Evolutionary conservation across 2,888 invertebrate genomes (phyloP).

Genomic region (Aporophyla lueneburgensis): DNA sequence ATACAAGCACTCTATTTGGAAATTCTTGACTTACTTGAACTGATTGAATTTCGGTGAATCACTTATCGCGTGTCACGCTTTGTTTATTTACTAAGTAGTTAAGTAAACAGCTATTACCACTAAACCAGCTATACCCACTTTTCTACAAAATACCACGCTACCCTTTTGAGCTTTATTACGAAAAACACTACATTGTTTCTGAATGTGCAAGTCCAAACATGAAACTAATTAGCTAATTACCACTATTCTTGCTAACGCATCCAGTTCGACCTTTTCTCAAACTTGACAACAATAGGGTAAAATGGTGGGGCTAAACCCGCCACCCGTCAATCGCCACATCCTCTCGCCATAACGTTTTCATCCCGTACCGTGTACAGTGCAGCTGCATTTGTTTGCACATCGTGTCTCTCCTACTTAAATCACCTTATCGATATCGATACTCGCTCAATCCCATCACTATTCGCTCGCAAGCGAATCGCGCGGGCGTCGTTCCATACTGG

Average conservation of each 20-base stretch:
- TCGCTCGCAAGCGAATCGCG: slow-evolving; percentile 73
- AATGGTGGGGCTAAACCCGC: slow-evolving; percentile 27
- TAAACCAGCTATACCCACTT: no score
- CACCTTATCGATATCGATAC: slow-evolving; percentile 70
- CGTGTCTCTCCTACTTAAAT: background rate
- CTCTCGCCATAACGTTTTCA: background rate
- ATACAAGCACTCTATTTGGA: no score
- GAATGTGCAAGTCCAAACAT: slow-evolving; percentile 25
- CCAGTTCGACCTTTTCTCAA: background rate
- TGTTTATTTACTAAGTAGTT: background rate
- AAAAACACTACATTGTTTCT: no score
- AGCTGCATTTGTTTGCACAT: background rate
- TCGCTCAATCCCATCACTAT: slow-evolving; percentile 73
- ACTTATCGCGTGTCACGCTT: background rate
- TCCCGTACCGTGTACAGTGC: background rate
- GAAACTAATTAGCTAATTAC: slow-evolving; percentile 10
- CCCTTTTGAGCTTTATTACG: no score
- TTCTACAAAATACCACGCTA: slow-evolving; percentile 11
- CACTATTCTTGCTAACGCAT: background rate
- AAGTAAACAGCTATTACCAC: no score
- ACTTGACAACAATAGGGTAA: slow-evolving; percentile 15
- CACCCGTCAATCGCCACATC: background rate
- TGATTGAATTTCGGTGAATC: background rate
- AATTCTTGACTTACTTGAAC: background rate
- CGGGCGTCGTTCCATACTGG: slow-evolving; percentile 78